These are phyloP conservation scores for Himantopus leucocephalus DNA, from an alignment of 2,113 vertebrate species.

Conservation along the genomic window DNA sequence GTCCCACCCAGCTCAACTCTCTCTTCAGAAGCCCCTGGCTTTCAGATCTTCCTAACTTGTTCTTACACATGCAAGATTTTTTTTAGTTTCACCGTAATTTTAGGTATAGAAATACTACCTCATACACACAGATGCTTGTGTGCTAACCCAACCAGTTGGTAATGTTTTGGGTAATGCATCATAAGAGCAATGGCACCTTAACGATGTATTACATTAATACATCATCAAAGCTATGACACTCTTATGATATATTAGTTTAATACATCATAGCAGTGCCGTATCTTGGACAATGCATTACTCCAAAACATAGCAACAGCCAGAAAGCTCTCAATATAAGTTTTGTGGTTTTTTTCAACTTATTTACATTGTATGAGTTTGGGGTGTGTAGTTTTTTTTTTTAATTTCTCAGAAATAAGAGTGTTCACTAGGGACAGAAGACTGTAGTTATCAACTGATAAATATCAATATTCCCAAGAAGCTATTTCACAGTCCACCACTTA, in stretches of 20 bases:
- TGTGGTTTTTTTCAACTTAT: constrained; percentile 39
- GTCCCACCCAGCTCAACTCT: not conserved
- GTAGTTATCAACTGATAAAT: not conserved
- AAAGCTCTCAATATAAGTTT: constrained; percentile 68
- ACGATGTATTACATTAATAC: constrained; percentile 69
- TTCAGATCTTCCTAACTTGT: not conserved
- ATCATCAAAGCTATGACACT: constrained; percentile 71
- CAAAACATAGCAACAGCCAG: constrained; percentile 64
- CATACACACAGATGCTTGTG: constrained; percentile 34
- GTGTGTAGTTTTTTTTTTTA: not conserved
- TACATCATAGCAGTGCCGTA: constrained; percentile 56
- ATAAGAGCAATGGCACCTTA: constrained; percentile 68
- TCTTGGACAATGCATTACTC: constrained; percentile 61
- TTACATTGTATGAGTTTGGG: not conserved
- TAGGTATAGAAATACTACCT: not conserved
- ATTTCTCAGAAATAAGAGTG: constrained; percentile 12
- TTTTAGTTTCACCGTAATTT: not conserved
- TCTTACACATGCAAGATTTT: not conserved
- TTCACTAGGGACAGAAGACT: not conserved
- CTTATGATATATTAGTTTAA: constrained; percentile 68
- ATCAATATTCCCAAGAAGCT: not conserved
- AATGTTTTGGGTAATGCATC: constrained; percentile 67
- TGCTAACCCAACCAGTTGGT: constrained; percentile 45
- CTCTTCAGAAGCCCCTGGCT: not conserved
- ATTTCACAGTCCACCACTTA: not conserved